Evolutionary conservation across 1,140 invertebrate species (phyloP).

Genomic region (Piezodorus guildinii): DNA sequence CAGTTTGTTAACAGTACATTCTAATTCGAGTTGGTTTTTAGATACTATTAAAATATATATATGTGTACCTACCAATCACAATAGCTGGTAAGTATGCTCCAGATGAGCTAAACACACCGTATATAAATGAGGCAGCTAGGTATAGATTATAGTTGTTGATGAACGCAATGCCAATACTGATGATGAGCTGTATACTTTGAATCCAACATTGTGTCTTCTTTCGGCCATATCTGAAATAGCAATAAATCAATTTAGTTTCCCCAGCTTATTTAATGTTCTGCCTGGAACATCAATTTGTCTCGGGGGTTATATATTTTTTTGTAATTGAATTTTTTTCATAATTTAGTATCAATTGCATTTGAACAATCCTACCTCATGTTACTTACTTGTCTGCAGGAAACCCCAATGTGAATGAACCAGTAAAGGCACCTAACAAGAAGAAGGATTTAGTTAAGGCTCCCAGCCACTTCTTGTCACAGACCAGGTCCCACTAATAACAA

Average conservation of each 20-base stretch:
- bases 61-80: conserved; percentile 46
- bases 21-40: no score
- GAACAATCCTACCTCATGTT: conserved; percentile 48
- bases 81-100: conserved; percentile 75
- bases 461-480: conserved; percentile 71
- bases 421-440: conserved; percentile 84
- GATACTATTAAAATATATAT: conserved; percentile 30
- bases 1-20: no score
- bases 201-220: conserved; percentile 70
- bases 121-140: conserved; percentile 52
- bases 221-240: conserved; percentile 45
- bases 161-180: conserved; percentile 60
- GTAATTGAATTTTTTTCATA: no score
- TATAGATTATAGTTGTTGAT: conserved; percentile 62
- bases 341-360: no score
- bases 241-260: no score
- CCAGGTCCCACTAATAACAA: conserved; percentile 57
- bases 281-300: no score
- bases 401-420: conserved; percentile 72
- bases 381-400: conserved; percentile 67
- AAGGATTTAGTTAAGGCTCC: conserved; percentile 62
- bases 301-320: no score
- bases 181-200: conserved; percentile 52
- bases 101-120: conserved; percentile 71
- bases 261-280: no score